Base-by-base conservation (phyloP, 2,797 vertebrate species). In the Rhynchonycteris naso region DNA sequence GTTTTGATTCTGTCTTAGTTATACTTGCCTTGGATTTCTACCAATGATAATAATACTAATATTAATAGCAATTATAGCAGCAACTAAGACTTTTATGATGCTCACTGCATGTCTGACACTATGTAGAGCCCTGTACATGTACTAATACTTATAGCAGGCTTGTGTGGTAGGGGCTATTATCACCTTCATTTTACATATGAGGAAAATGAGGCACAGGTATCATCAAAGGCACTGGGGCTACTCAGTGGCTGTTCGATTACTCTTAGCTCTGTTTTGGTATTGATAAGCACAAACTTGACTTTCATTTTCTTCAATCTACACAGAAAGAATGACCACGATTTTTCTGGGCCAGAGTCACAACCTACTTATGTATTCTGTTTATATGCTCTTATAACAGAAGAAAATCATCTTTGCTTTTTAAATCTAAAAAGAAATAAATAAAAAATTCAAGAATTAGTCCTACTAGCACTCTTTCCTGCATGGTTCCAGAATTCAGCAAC, bases 21-120 rank as follows among this genome's bases (percentile, higher is more conserved):
- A 63, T 13, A 47, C 11, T 85, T 50, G 24, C 11, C 86, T 88
- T 79, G 14, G n/a, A 74, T 85, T 95, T 93, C 83, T 87, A 76
- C 19, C 28, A 30, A 50, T 87, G 63, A 76, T 59, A 19, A 75
- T 63, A 28, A 28, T 21, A 22, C 66, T 54, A 71, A 26, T 52
- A 65, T 69, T 79, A 33, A 52, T 74, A 56, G 30, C n/a, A 84
- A 79, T 69, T 78, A 58, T 7, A 61, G 50, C 43, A 88, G 52
- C 33, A 68, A 38, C n/a, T 66, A 75, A 89, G 30, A 75, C 21
- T 63, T 68, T 6, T 0, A 1, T 33, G 56, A 66, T 43, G 33
- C 47, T 85, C 43, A 47, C 10, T 78, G 24, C 4, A 30, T 26
- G 19, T 5, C 6, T 52, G 78, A 50, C 21, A 72, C 30, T 63